Evolutionary conservation across 1,140 invertebrate genomes (phyloP), one percentile per base, ranked within the genome.

Genomic region (Solen grandis): DNA sequence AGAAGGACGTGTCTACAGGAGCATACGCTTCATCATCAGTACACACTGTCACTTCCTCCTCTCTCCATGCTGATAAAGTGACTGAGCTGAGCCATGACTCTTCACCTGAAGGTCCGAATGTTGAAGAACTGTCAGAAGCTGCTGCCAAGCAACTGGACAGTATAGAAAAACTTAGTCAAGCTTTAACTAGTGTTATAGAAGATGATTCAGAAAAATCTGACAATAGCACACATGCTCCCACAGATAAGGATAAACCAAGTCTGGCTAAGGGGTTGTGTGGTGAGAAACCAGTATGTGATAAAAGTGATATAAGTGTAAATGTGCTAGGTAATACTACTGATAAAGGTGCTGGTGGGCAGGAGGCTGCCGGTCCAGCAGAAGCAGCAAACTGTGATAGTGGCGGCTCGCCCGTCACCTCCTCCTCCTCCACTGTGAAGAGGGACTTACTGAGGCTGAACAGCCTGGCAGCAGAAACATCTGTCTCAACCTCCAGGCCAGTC

Each of bases 381-480:
- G 54, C 22, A 35, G 4, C 50, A 55, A 70, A 68, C 55, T 78
- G 73, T 78, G 81, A 82, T 82, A 75, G 50, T 46, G 65, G 63
- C 36, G 57, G 33, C 62, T 25, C 41, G 38, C 33, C 36, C 59
- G 69, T n/a, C 13, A 52, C 66, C 8, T 41, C 55, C 31, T 74
- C 52, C 10, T 35, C 60, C 25, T 55, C 65, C 41, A 73, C 60
- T 46, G 22, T 78, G 38, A 84, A 80, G 65, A 59, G 57, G 29
- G 82, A 84, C 57, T 29, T 84, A 38, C 79, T 84, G 5, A 78
- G 80, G 36, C 55, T 84, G 19, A 79, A 46, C 41, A 83, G 75
- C 35, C 41, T 75, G 35, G 70, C 68, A 62, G 69, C 38, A 22
- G 65, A 63, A 25, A 36, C 63, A 29, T 60, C 57, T 41, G 14